Conservation (phyloP, 2,797 vertebrate species). For the Melopsittacus undulatus region DNA sequence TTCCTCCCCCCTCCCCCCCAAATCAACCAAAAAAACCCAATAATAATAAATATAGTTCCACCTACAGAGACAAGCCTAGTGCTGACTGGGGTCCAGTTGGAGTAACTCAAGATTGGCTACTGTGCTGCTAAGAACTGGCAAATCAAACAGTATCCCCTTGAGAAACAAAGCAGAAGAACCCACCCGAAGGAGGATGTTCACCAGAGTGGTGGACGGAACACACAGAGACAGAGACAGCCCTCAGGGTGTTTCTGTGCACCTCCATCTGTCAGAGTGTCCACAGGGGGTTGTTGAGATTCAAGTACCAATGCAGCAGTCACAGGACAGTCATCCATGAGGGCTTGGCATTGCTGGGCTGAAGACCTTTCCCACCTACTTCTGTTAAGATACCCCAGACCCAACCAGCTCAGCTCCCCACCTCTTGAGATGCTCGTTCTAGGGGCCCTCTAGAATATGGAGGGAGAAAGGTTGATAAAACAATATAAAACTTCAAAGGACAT, state of each 20-base stretch:
- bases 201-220: not conserved
- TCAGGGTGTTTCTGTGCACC: not conserved
- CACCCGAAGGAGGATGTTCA: not conserved
- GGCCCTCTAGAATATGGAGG: not conserved
- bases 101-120: constrained; percentile 54
- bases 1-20: constrained; percentile 17
- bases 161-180: constrained; percentile 30
- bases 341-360: constrained; percentile 21
- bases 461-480: not conserved
- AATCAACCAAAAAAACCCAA: constrained; percentile 1
- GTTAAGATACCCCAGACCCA: not conserved
- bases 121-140: constrained; percentile 55
- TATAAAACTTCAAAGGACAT: not conserved
- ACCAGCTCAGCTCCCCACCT: not conserved
- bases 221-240: not conserved
- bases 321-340: not conserved
- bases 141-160: not conserved
- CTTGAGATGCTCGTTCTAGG: not conserved
- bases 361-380: not conserved
- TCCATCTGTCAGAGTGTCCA: not conserved
- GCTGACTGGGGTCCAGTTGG: constrained; percentile 40
- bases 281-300: not conserved
- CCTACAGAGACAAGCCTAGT: constrained; percentile 67
- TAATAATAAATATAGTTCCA: constrained; percentile 60
- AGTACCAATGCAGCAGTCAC: not conserved